phyloP scores from a whole-genome alignment of 2,797 vertebrate genomes.

The Spea hammondii region DNA sequence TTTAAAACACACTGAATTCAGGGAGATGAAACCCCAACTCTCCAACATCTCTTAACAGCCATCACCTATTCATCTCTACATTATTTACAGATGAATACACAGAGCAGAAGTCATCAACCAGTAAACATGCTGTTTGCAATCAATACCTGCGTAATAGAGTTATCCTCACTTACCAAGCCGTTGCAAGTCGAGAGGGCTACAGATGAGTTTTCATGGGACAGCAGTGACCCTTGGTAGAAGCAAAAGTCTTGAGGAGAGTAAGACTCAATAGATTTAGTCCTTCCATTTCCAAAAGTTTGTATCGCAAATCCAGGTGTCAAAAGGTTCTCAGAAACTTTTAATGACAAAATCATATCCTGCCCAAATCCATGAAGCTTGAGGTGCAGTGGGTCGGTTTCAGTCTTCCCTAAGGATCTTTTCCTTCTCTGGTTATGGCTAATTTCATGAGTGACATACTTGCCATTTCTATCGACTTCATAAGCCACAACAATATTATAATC shows the following conservation, averaged over 20 bases:
- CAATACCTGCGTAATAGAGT: background rate
- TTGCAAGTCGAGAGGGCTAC: slow-evolving; percentile 86
- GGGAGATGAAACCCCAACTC: no score
- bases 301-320: slow-evolving; percentile 79
- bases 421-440: slow-evolving; percentile 73
- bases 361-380: slow-evolving; percentile 76
- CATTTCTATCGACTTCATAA: slow-evolving; percentile 77
- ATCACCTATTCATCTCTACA: no score
- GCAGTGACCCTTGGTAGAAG: slow-evolving; percentile 84
- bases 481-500: slow-evolving; percentile 83
- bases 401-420: slow-evolving; percentile 56
- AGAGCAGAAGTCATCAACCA: no score
- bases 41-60: no score
- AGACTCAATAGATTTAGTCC: slow-evolving; percentile 70
- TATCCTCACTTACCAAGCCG: slow-evolving; percentile 80
- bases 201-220: slow-evolving; percentile 74
- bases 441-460: slow-evolving; percentile 75
- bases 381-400: slow-evolving; percentile 61
- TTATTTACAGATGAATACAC: no score
- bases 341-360: slow-evolving; percentile 81
- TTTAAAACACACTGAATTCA: no score
- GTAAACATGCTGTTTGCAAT: no score
- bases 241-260: slow-evolving; percentile 75
- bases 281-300: slow-evolving; percentile 76
- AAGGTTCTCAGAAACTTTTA: slow-evolving; percentile 67